A percentile compares a stretch with the other conserved stretches of the same genome.
Evolutionary conservation across 2,888 invertebrate genomes (phyloP).

Genomic region (Cordilura impudica): DNA sequence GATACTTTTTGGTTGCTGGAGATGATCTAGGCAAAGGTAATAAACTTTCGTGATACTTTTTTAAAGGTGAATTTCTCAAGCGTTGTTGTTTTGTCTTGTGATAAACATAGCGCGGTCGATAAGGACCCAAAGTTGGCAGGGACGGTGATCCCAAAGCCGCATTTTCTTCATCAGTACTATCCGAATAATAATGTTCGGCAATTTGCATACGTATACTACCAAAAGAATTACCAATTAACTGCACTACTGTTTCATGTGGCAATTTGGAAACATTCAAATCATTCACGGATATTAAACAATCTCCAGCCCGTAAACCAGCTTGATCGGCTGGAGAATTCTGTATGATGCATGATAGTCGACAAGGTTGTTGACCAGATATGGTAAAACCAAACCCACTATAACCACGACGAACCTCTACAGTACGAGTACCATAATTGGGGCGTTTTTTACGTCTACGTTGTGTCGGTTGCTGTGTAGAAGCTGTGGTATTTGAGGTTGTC

Average conservation of each 20-base stretch:
- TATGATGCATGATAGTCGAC: slow-evolving; percentile 95
- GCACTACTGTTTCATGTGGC: slow-evolving; percentile 95
- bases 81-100: slow-evolving; percentile 80
- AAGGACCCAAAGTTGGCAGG: slow-evolving; percentile 42
- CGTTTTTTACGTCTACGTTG: slow-evolving; percentile 82
- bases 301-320: slow-evolving; percentile 93
- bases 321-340: slow-evolving; percentile 92
- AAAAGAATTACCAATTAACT: slow-evolving; percentile 91
- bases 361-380: slow-evolving; percentile 97
- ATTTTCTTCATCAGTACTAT: slow-evolving; percentile 89
- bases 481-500: slow-evolving; percentile 34
- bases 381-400: slow-evolving; percentile 97
- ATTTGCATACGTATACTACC: slow-evolving; percentile 91
- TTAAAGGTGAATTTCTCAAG: slow-evolving; percentile 82
- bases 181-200: slow-evolving; percentile 91
- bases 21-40: slow-evolving; percentile 33
- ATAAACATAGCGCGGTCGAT: slow-evolving; percentile 76
- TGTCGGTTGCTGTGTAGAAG: slow-evolving; percentile 69
- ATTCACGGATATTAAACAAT: slow-evolving; percentile 94
- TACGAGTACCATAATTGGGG: slow-evolving; percentile 80
- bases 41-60: slow-evolving; percentile 67
- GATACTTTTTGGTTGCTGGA: slow-evolving; percentile 47
- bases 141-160: slow-evolving; percentile 68
- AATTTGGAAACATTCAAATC: slow-evolving; percentile 93
- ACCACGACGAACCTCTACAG: slow-evolving; percentile 90